Percentiles rank a stretch among this genome's conserved stretches.
Evolutionary conservation across 30 jellyfish, hydroid and myxozoan genomes (phyloP).

Genomic region (Hydra vulgaris): DNA sequence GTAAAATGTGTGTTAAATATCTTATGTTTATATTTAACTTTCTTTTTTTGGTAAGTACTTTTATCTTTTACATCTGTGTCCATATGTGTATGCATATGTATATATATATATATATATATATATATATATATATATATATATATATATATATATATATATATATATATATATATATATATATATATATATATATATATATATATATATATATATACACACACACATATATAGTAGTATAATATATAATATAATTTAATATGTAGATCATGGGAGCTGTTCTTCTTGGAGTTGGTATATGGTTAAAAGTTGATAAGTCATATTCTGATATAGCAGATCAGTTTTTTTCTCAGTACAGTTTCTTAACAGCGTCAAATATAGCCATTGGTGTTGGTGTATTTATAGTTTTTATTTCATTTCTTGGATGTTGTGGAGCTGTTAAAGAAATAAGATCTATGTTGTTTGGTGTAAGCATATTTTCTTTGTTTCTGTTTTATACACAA

Average conservation of each 20-base stretch:
- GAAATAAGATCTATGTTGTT: slow-evolving; percentile 58
- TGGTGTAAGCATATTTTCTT: slow-evolving; percentile 19
- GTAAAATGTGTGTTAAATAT: slow-evolving; percentile 52
- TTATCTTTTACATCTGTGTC: not conserved
- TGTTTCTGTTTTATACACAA: not conserved
- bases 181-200: too few relatives aligned
- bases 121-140: too few relatives aligned
- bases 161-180: too few relatives aligned
- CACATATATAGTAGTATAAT: too few relatives aligned
- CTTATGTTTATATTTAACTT: slow-evolving; percentile 72
- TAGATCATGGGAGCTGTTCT: slow-evolving; percentile 76
- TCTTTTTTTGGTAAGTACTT: slow-evolving; percentile 69
- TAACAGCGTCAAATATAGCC: slow-evolving; percentile 72
- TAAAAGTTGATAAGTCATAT: slow-evolving; percentile 76
- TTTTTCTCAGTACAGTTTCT: slow-evolving; percentile 48
- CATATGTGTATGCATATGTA: not conserved
- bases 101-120: too few relatives aligned
- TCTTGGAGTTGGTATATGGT: slow-evolving; percentile 85
- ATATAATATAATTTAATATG: not conserved
- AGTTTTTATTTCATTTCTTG: slow-evolving; percentile 61
- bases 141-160: too few relatives aligned
- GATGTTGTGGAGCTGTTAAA: slow-evolving; percentile 85
- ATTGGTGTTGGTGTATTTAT: slow-evolving; percentile 75
- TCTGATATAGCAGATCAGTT: slow-evolving; percentile 26
- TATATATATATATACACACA: too few relatives aligned